A percentile compares a stretch with the other conserved stretches of the same genome.
Evolutionary conservation across 1,140 invertebrate species (phyloP).

Genomic region (Homarus americanus): DNA sequence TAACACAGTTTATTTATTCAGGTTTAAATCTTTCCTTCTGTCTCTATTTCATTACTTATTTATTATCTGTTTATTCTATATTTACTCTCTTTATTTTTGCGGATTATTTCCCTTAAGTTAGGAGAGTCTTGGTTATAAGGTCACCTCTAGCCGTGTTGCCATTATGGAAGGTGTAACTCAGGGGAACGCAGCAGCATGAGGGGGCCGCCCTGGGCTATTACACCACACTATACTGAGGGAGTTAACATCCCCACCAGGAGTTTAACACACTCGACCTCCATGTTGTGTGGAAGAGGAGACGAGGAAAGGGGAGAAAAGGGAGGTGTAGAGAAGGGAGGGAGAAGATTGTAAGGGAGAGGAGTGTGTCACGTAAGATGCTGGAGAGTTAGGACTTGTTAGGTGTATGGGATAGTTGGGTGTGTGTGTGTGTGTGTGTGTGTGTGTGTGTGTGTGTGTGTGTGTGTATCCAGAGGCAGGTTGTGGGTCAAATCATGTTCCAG

Average conservation of each 20-base stretch:
- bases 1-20: too few species aligned
- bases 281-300: neutral
- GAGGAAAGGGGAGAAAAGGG: neutral
- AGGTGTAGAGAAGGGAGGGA: neutral
- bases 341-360: neutral
- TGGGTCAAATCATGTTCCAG: too few species aligned
- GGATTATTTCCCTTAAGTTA: neutral
- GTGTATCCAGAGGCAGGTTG: too few species aligned
- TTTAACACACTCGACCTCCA: neutral
- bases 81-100: too few species aligned
- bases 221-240: slow-evolving; percentile 3
- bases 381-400: too few species aligned
- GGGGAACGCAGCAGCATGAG: neutral
- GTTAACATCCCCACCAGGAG: slow-evolving; percentile 3
- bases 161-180: neutral
- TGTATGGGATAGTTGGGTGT: too few species aligned
- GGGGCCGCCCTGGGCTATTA: neutral
- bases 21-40: too few species aligned
- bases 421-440: too few species aligned
- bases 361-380: neutral
- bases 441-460: too few species aligned
- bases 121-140: neutral
- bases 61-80: too few species aligned
- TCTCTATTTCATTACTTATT: too few species aligned
- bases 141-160: neutral